Percentiles rank a stretch among this genome's conserved stretches.
phyloP scores from a whole-genome alignment of 2,797 vertebrate genomes.

The Neosalanx taihuensis region DNA sequence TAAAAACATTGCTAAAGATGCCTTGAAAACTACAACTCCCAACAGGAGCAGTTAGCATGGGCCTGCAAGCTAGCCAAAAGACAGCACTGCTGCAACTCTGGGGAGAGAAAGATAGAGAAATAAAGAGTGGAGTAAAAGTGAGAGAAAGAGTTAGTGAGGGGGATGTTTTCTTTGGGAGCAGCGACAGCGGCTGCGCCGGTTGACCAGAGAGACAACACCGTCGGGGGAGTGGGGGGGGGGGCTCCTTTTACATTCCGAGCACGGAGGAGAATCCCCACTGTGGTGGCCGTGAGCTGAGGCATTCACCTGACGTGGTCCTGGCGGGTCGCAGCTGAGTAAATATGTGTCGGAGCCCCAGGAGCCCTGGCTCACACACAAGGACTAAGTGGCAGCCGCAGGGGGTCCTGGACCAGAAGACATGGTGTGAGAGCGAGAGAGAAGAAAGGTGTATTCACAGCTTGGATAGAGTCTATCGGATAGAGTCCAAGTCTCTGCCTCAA shows the following conservation, averaged over 20 bases:
- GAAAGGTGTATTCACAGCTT: not conserved
- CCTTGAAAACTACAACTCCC: not conserved
- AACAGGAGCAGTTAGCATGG: not conserved
- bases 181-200: not conserved
- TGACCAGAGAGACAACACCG: not conserved
- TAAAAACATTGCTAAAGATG: not conserved
- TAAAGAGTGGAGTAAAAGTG: slow-evolving; percentile 10
- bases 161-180: slow-evolving; percentile 33
- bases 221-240: not conserved
- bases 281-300: slow-evolving; percentile 27
- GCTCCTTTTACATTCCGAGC: slow-evolving; percentile 6
- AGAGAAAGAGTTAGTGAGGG: slow-evolving; percentile 3
- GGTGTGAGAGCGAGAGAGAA: not conserved
- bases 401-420: not conserved
- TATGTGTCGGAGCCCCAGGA: not conserved
- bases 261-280: slow-evolving; percentile 24
- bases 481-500: not conserved
- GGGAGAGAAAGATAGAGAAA: not conserved
- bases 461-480: not conserved
- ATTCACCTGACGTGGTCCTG: slow-evolving; percentile 46
- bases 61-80: not conserved
- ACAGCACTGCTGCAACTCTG: not conserved
- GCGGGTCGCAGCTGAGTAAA: slow-evolving; percentile 45
- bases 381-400: not conserved
- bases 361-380: not conserved